Conservation (phyloP, 2,113 vertebrate species). For the Apodemus sylvaticus region DNA sequence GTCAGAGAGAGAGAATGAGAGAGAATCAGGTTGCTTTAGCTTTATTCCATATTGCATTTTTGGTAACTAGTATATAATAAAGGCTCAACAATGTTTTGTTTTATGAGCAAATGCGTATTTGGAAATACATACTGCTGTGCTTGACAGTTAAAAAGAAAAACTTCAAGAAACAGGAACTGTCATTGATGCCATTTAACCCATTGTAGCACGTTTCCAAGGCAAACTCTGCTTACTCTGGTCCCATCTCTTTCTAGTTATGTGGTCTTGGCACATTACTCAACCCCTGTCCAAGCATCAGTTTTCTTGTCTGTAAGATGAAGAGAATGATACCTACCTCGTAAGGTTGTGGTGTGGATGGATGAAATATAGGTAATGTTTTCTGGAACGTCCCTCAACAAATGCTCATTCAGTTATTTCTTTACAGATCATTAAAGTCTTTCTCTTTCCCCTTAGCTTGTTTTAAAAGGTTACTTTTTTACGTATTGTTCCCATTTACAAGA, state of each 20-base stretch:
- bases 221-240: neutral
- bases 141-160: conserved; percentile 34
- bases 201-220: conserved; percentile 4
- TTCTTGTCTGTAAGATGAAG: conserved; percentile 53
- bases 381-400: conserved; percentile 39
- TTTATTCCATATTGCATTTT: neutral
- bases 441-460: conserved; percentile 51
- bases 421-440: conserved; percentile 59
- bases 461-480: conserved; percentile 53
- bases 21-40: conserved; percentile 38
- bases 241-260: neutral
- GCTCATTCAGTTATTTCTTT: conserved; percentile 46
- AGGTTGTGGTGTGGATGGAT: neutral
- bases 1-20: neutral
- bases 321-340: neutral
- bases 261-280: conserved; percentile 11
- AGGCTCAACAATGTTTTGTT: conserved; percentile 44
- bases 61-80: conserved; percentile 15
- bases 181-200: conserved; percentile 27
- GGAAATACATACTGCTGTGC: neutral
- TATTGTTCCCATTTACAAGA: conserved; percentile 62
- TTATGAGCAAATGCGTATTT: conserved; percentile 55
- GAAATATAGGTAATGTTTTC: conserved; percentile 25
- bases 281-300: conserved; percentile 39
- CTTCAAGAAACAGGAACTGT: neutral